A percentile compares a stretch with the other conserved stretches of the same genome.
These are phyloP conservation scores for Siniperca chuatsi DNA, from an alignment of 2,113 vertebrate species.

Conservation along the genomic window DNA sequence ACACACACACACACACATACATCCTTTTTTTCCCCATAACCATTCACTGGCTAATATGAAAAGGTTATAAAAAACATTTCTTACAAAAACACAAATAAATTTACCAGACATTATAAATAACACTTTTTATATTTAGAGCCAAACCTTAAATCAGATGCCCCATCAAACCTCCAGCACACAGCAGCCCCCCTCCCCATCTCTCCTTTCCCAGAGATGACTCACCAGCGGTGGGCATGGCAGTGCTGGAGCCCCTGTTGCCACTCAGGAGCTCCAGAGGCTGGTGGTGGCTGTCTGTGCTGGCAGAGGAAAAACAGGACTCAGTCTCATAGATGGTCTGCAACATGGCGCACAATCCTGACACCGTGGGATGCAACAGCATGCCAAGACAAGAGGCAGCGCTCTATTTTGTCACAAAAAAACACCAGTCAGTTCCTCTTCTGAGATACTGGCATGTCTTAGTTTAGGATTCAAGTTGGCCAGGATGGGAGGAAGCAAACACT, in stretches of 20 bases:
- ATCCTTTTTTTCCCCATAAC: too few relatives aligned
- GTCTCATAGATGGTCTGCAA: constrained; percentile 83
- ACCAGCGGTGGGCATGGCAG: constrained; percentile 78
- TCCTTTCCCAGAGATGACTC: constrained; percentile 74
- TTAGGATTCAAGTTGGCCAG: not conserved
- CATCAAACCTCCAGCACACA: not conserved
- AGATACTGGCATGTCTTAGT: constrained; percentile 30
- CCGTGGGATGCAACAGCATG: constrained; percentile 78
- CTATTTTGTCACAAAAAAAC: constrained; percentile 26
- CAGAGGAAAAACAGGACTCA: constrained; percentile 77
- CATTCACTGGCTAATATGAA: not conserved
- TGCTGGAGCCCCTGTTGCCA: constrained; percentile 69
- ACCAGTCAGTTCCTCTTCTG: constrained; percentile 35
- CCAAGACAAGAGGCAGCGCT: constrained; percentile 62
- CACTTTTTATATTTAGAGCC: not conserved
- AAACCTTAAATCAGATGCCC: not conserved
- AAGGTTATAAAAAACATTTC: not conserved
- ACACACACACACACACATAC: not conserved
- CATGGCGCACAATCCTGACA: constrained; percentile 82
- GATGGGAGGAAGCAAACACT: not conserved
- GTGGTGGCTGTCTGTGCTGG: constrained; percentile 68
- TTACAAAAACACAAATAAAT: not conserved
- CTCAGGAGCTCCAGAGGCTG: constrained; percentile 81
- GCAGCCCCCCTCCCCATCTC: not conserved
- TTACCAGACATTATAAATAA: not conserved